A percentile compares a stretch with the other conserved stretches of the same genome.
phyloP scores from a whole-genome alignment of 2,888 invertebrate genomes.

The Eledone cirrhosa region DNA sequence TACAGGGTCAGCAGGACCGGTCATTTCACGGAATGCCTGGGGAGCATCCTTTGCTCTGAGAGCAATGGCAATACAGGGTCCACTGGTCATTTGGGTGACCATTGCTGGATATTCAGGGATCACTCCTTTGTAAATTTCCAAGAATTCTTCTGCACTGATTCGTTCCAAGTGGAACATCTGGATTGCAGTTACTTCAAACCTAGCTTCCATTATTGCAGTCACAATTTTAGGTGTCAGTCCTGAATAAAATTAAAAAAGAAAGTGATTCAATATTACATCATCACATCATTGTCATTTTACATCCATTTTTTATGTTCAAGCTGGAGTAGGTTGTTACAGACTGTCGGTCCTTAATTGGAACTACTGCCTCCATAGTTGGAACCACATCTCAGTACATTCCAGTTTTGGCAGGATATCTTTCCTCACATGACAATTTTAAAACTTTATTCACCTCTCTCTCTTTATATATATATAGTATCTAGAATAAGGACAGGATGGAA shows the following conservation, averaged over 20 bases:
- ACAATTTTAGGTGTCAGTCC: slow-evolving; percentile 75
- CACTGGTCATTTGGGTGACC: slow-evolving; percentile 84
- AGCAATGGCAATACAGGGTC: slow-evolving; percentile 87
- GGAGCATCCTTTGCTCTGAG: slow-evolving; percentile 69
- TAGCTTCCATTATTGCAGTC: slow-evolving; percentile 77
- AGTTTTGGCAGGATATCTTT: too few relatives aligned
- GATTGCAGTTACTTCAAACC: slow-evolving; percentile 81
- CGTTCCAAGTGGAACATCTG: slow-evolving; percentile 79
- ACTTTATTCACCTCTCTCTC: too few relatives aligned
- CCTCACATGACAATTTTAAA: too few relatives aligned
- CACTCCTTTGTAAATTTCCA: slow-evolving; percentile 89
- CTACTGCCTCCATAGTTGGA: too few relatives aligned
- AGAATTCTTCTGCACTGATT: slow-evolving; percentile 87
- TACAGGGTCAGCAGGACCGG: slow-evolving; percentile 91
- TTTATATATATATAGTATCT: too few relatives aligned
- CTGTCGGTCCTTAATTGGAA: too few relatives aligned
- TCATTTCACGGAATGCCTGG: slow-evolving; percentile 79
- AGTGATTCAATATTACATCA: too few relatives aligned
- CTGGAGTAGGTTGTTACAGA: too few relatives aligned
- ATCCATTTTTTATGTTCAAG: too few relatives aligned
- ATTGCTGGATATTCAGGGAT: slow-evolving; percentile 70
- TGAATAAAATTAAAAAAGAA: slow-evolving; percentile 39
- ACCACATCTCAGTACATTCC: too few relatives aligned
- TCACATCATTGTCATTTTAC: too few relatives aligned
- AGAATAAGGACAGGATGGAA: too few relatives aligned